These are phyloP conservation scores for Pteronotus mesoamericanus DNA, from an alignment of 2,797 vertebrate species.

Conservation along the genomic window DNA sequence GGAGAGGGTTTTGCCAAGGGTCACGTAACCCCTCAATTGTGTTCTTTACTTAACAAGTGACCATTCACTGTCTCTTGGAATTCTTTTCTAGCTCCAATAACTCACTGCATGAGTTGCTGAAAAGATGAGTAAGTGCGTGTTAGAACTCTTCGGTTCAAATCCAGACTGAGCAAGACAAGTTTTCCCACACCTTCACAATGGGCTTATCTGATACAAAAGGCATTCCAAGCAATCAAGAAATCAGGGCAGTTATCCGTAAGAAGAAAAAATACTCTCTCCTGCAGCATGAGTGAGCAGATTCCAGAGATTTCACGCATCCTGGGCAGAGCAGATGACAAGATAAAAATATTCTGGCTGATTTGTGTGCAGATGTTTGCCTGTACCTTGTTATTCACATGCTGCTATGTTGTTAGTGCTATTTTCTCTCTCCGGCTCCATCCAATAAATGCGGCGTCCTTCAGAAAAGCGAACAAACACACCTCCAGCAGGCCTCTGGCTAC, in stretches of 20 bases:
- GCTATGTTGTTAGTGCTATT: background rate
- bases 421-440: background rate
- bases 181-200: background rate
- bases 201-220: background rate
- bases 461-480: background rate
- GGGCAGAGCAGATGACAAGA: background rate
- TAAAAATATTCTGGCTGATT: slow-evolving; percentile 44
- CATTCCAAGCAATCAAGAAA: slow-evolving; percentile 20
- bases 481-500: background rate
- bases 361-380: slow-evolving; percentile 45
- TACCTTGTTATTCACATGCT: slow-evolving; percentile 16
- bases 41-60: background rate
- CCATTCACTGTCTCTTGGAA: background rate
- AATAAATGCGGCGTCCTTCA: background rate
- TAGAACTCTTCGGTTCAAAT: background rate
- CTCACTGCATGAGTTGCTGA: background rate
- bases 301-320: slow-evolving; percentile 6
- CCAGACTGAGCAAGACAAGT: background rate
- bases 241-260: slow-evolving; percentile 39
- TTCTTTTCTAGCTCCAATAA: background rate
- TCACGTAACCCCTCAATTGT: background rate
- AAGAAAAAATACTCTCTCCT: background rate
- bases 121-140: background rate
- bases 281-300: background rate
- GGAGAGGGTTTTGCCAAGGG: background rate